Conservation (phyloP, 2,888 invertebrate genomes). For the Dorcus parallelipipedus region DNA sequence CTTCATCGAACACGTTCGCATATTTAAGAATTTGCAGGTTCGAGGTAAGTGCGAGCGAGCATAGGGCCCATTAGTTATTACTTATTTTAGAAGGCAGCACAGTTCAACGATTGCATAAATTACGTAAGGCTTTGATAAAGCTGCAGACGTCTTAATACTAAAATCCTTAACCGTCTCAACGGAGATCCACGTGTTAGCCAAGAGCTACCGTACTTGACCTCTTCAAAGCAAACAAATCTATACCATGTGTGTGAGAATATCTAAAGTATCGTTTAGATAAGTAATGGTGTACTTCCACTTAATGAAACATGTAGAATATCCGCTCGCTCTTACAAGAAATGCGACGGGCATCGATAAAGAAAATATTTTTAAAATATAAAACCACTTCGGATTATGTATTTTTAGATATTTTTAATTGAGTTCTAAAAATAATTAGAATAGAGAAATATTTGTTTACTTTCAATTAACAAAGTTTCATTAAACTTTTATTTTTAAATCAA, state of each 20-base stretch:
- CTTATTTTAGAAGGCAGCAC: conserved; percentile 2
- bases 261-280: too few relatives aligned
- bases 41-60: not conserved
- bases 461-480: too few relatives aligned
- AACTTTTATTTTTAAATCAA: too few relatives aligned
- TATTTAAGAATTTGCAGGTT: conserved; percentile 1
- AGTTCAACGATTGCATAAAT: conserved; percentile 7
- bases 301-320: too few relatives aligned
- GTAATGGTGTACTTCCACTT: too few relatives aligned
- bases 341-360: too few relatives aligned
- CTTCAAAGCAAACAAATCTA: conserved; percentile 15
- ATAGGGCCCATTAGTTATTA: not conserved
- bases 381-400: too few relatives aligned
- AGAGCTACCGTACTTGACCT: conserved; percentile 23
- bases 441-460: too few relatives aligned
- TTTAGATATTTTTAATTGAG: too few relatives aligned
- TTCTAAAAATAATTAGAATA: too few relatives aligned
- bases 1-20: not conserved
- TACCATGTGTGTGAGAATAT: conserved; percentile 12
- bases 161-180: conserved; percentile 8
- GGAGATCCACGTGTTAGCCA: conserved; percentile 13
- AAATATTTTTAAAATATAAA: too few relatives aligned
- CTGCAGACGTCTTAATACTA: conserved; percentile 10
- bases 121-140: not conserved
- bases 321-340: too few relatives aligned